Evolutionary conservation across 2,797 vertebrate genomes (phyloP).

Genomic region (Aphelocoma californica): DNA sequence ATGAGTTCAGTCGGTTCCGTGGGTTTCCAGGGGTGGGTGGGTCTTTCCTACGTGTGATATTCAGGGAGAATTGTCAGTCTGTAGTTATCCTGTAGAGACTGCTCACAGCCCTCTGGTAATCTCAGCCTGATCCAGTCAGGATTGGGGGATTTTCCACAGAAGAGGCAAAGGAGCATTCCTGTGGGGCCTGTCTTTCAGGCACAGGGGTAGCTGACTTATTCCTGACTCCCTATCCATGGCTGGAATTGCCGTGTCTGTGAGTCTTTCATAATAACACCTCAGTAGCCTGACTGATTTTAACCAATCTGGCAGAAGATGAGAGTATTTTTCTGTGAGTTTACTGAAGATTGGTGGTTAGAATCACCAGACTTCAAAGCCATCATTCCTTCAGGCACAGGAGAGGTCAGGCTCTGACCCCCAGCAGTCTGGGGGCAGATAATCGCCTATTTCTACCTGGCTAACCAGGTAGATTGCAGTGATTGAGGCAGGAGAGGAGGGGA

Average conservation of each 20-base stretch:
- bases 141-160: neutral
- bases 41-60: accelerated
- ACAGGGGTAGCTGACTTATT: accelerated
- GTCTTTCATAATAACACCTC: neutral
- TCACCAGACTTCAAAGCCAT: neutral
- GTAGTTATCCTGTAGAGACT: neutral
- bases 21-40: neutral
- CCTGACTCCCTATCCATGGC: accelerated
- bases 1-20: accelerated
- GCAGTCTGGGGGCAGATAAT: neutral
- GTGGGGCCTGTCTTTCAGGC: neutral
- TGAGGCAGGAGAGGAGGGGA: neutral
- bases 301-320: neutral
- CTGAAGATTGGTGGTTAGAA: neutral
- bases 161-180: neutral
- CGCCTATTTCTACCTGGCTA: neutral
- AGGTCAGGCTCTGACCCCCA: neutral
- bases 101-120: neutral
- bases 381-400: neutral
- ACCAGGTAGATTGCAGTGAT: neutral
- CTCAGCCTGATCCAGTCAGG: neutral
- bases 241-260: neutral
- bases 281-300: neutral
- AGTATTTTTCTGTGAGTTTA: neutral
- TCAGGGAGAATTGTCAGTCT: neutral